A percentile compares a stretch with the other conserved stretches of the same genome.
phyloP scores from a whole-genome alignment of 2,888 invertebrate genomes.

The Latheticus oryzae region DNA sequence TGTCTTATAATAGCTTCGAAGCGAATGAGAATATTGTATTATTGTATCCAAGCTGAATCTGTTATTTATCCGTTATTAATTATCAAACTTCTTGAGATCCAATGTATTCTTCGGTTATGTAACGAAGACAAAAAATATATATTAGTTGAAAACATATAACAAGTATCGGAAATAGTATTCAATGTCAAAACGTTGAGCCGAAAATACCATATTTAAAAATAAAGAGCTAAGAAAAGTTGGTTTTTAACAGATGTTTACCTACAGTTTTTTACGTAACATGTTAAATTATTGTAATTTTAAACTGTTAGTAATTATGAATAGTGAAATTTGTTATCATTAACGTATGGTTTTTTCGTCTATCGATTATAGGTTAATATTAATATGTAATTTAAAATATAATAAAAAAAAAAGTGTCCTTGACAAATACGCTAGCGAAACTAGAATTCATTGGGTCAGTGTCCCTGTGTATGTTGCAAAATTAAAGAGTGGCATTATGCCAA shows the following conservation, averaged over 20 bases:
- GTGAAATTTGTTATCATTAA: too few species aligned
- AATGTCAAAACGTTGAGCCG: constrained; percentile 39
- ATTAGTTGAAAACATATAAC: constrained; percentile 17
- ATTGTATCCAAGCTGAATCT: too few species aligned
- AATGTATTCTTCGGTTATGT: too few species aligned
- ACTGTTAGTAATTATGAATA: too few species aligned
- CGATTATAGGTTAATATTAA: too few species aligned
- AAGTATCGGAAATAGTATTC: constrained; percentile 33
- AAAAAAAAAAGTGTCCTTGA: constrained; percentile 39
- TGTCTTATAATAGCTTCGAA: too few species aligned
- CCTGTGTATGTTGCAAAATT: constrained; percentile 31
- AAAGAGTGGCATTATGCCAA: constrained; percentile 32
- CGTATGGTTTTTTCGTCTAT: too few species aligned
- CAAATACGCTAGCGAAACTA: constrained; percentile 30
- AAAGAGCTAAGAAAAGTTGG: constrained; percentile 21
- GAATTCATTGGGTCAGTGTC: constrained; percentile 42
- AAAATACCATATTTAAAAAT: constrained; percentile 43
- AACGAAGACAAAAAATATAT: constrained; percentile 10
- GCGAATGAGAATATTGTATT: too few species aligned
- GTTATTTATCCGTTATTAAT: too few species aligned
- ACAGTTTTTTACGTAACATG: constrained; percentile 25
- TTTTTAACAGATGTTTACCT: constrained; percentile 28
- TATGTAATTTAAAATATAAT: too few species aligned
- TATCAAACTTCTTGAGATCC: background rate
- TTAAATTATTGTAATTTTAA: too few species aligned